Base-by-base conservation (phyloP, 2,797 vertebrate species). In the Acanthurus lineatus region DNA sequence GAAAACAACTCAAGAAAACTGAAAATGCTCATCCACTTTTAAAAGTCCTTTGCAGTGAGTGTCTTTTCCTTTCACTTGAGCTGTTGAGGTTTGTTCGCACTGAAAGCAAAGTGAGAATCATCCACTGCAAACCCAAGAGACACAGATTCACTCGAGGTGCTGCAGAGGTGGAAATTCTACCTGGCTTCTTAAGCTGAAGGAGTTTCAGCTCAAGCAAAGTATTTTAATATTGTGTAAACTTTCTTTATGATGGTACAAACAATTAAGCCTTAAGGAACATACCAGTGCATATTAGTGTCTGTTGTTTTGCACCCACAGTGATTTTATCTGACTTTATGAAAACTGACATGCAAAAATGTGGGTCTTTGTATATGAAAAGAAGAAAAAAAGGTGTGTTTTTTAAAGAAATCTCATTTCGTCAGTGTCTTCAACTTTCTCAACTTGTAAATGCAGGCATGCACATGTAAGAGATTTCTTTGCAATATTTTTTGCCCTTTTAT, bases 121-220 rank as follows among this genome's bases (percentile, higher is more conserved):
- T n/a, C 5, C 20, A 54, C 64, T 17, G n/a, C 49, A 52, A 56
- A 68, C 51, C 51, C 52, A 57, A 47, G 53, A 57, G 42, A 69
- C 22, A 42, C 58, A 45, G 4, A 17, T 17, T 45, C 2, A 10
- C 59, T 44, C n/a, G 5, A 1, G 12, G 59, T 2, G 1, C 14
- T 3, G 15, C 42, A 62, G 17, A 17, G 42, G 14, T 12, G 1
- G 16, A 52, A 17, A 16, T 12, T 20, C n/a, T 5, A 10, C 64
- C 3, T 8, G 40, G 40, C 40, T 17, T 19, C 35, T 25, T 42
- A 4, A 53, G 47, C 45, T 52, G 49, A 49, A 49, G n/a, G 48
- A 11, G 19, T 20, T 52, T 52, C 49, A 52, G 4, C 52, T 8
- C 2, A 12, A 7, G 35, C 19, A 40, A 40, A 59, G 14, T 42